A percentile compares a stretch with the other conserved stretches of the same genome.
These are phyloP conservation scores for Corapipo altera DNA, from an alignment of 2,113 vertebrate genomes.

Conservation along the genomic window DNA sequence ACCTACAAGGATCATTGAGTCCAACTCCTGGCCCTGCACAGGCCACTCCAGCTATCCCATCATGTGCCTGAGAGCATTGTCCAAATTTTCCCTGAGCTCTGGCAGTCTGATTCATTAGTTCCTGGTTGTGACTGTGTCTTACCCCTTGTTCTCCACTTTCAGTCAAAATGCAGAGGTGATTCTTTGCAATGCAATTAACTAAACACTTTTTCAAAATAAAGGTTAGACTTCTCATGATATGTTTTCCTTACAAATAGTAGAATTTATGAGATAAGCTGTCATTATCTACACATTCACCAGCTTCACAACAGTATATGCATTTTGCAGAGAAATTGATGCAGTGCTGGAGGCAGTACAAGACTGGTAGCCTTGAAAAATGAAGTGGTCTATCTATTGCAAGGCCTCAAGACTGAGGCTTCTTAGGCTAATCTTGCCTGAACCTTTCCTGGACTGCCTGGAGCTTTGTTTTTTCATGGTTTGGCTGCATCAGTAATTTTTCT, in stretches of 20 bases:
- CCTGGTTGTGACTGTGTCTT: background rate
- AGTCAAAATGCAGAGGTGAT: background rate
- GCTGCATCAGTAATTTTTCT: background rate
- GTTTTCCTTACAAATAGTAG: background rate
- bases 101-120: background rate
- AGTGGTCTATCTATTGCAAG: background rate
- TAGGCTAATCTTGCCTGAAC: background rate
- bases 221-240: background rate
- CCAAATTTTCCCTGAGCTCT: background rate
- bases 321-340: background rate
- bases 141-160: background rate
- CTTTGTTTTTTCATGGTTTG: background rate
- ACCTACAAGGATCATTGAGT: background rate
- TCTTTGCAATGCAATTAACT: background rate
- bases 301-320: background rate
- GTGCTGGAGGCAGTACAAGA: background rate
- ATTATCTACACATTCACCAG: background rate
- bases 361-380: background rate
- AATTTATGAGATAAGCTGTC: background rate
- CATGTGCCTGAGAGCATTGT: background rate
- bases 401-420: background rate
- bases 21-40: background rate
- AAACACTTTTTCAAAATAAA: background rate
- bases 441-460: background rate
- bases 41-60: background rate